A percentile compares a stretch with the other conserved stretches of the same genome.
phyloP scores from a whole-genome alignment of 2,888 invertebrate genomes.

The Theretra japonica region DNA sequence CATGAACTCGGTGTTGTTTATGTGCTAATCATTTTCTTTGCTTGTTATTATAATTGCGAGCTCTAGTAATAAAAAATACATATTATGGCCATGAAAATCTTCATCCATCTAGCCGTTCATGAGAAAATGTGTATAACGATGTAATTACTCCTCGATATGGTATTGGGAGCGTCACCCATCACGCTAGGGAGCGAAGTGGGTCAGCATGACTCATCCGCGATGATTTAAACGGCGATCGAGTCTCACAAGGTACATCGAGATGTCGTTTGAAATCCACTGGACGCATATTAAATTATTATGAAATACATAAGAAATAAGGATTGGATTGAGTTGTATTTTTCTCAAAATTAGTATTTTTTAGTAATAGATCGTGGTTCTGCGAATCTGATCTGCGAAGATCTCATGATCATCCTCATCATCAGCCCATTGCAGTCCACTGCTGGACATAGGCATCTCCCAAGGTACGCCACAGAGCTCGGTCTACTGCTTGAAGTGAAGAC shows the following conservation, averaged over 20 bases:
- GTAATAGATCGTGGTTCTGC: too few species aligned
- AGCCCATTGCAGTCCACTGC: too few species aligned
- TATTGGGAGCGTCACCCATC: constrained; percentile 5
- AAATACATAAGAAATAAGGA: not conserved
- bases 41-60: too few species aligned
- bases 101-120: not conserved
- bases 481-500: too few species aligned
- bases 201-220: not conserved
- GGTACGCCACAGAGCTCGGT: too few species aligned
- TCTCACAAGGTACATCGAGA: constrained; percentile 2
- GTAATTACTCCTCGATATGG: constrained; percentile 13
- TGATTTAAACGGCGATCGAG: not conserved
- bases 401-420: too few species aligned
- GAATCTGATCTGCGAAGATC: too few species aligned
- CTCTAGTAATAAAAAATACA: not conserved
- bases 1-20: not conserved
- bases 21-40: not conserved
- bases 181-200: constrained; percentile 7
- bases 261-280: not conserved
- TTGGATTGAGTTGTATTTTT: not conserved
- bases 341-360: not conserved
- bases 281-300: not conserved
- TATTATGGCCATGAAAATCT: not conserved
- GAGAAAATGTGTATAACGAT: not conserved
- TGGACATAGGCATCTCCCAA: too few species aligned